A percentile compares a stretch with the other conserved stretches of the same genome.
Evolutionary conservation across 2,888 invertebrate genomes (phyloP).

Genomic region (Anthophora plumipes): DNA sequence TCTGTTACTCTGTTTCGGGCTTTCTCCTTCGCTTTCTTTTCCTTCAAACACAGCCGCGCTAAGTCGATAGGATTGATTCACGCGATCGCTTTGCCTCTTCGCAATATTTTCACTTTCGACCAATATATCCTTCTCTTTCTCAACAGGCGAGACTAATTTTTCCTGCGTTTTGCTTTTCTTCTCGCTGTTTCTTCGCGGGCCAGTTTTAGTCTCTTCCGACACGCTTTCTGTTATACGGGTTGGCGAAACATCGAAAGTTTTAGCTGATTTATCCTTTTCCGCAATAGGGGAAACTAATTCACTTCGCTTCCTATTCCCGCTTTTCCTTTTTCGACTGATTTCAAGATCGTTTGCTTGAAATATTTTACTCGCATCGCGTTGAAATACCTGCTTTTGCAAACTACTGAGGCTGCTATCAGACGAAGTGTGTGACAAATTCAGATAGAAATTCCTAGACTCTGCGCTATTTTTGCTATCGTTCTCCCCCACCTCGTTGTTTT

Average conservation of each 20-base stretch:
- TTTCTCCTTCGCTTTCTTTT: too few relatives aligned
- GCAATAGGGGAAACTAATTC: not conserved
- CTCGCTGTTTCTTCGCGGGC: not conserved
- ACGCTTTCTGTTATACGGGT: not conserved
- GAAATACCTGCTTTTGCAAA: not conserved
- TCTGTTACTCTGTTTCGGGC: too few relatives aligned
- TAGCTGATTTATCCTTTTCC: not conserved
- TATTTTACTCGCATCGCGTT: not conserved
- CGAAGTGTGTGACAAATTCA: not conserved
- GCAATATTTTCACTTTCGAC: slow-evolving; percentile 17
- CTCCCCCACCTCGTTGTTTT: too few relatives aligned
- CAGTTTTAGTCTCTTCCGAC: not conserved
- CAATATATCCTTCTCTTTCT: not conserved
- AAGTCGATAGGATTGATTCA: not conserved
- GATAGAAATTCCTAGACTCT: not conserved
- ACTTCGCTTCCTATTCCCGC: not conserved
- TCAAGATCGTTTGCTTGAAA: not conserved
- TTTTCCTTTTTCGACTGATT: not conserved
- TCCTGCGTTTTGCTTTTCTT: not conserved
- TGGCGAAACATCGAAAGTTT: not conserved
- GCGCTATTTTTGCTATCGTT: not conserved
- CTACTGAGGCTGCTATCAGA: not conserved
- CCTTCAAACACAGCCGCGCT: not conserved
- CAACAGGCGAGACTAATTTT: not conserved
- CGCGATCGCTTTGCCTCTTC: not conserved